phyloP scores from a whole-genome alignment of 2,888 invertebrate genomes.

The Anthoptus insignis region DNA sequence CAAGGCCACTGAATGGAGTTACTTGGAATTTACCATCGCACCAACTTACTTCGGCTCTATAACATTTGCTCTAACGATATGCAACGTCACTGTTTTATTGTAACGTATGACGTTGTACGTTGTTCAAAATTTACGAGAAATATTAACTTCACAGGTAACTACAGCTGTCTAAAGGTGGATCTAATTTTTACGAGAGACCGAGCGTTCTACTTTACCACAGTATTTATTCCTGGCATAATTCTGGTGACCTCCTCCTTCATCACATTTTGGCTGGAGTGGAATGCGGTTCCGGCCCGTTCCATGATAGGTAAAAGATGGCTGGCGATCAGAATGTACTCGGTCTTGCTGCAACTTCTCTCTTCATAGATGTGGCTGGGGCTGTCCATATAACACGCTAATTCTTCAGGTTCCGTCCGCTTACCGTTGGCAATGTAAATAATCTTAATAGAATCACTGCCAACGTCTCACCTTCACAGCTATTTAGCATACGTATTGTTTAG shows the following conservation, averaged over 20 bases:
- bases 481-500: conserved; percentile 67
- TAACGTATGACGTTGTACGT: conserved; percentile 49
- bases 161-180: conserved; percentile 96
- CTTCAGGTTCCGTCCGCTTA: conserved; percentile 68
- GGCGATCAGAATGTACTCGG: conserved; percentile 74
- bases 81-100: conserved; percentile 42
- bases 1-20: conserved; percentile 87
- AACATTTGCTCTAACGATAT: conserved; percentile 48
- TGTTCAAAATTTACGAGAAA: conserved; percentile 67
- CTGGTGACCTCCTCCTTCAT: conserved; percentile 95
- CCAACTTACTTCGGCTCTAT: conserved; percentile 59
- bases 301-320: conserved; percentile 92
- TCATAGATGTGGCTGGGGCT: conserved; percentile 79
- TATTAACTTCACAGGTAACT: conserved; percentile 90
- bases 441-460: conserved; percentile 50
- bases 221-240: conserved; percentile 96
- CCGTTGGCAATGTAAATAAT: conserved; percentile 62
- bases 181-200: conserved; percentile 95
- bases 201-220: conserved; percentile 97
- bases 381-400: conserved; percentile 76
- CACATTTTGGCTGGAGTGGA: conserved; percentile 97
- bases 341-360: conserved; percentile 72
- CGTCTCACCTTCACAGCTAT: conserved; percentile 55
- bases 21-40: conserved; percentile 73
- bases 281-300: conserved; percentile 95